Percentiles rank a stretch among this genome's conserved stretches.
Evolutionary conservation across 2,888 invertebrate species (phyloP).

Genomic region (Idaea straminata): DNA sequence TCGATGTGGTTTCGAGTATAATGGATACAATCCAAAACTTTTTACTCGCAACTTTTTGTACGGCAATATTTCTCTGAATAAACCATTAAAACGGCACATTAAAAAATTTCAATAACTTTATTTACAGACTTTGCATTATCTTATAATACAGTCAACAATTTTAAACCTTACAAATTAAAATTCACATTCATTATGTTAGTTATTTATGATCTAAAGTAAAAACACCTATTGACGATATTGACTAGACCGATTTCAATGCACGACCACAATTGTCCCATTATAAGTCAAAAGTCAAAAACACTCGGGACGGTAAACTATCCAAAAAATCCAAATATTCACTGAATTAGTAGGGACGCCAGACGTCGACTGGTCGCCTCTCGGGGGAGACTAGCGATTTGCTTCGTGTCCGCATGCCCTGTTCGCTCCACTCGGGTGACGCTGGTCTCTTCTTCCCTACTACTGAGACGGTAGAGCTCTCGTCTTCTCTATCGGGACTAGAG

Average conservation of each 20-base stretch:
- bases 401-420: constrained; percentile 66
- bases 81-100: constrained; percentile 36
- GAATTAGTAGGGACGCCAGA: constrained; percentile 87
- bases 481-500: constrained; percentile 71
- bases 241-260: constrained; percentile 52
- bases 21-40: constrained; percentile 71
- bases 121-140: constrained; percentile 78
- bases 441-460: constrained; percentile 74
- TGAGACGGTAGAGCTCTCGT: constrained; percentile 58
- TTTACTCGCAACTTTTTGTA: constrained; percentile 44
- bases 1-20: constrained; percentile 61
- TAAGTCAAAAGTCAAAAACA: constrained; percentile 36
- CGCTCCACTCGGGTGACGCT: constrained; percentile 76
- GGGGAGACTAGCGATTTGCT: constrained; percentile 68
- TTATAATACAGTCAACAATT: constrained; percentile 79
- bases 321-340: constrained; percentile 29
- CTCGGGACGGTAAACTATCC: constrained; percentile 55
- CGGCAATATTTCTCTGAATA: constrained; percentile 27
- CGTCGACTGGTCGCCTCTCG: constrained; percentile 82
- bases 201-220: constrained; percentile 62
- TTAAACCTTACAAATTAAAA: constrained; percentile 70
- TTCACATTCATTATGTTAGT: constrained; percentile 61
- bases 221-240: constrained; percentile 67
- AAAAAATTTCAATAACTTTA: constrained; percentile 77
- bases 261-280: constrained; percentile 34